Evolutionary conservation across 2,888 invertebrate genomes (phyloP).

Genomic region (Nymphalis polychloros): DNA sequence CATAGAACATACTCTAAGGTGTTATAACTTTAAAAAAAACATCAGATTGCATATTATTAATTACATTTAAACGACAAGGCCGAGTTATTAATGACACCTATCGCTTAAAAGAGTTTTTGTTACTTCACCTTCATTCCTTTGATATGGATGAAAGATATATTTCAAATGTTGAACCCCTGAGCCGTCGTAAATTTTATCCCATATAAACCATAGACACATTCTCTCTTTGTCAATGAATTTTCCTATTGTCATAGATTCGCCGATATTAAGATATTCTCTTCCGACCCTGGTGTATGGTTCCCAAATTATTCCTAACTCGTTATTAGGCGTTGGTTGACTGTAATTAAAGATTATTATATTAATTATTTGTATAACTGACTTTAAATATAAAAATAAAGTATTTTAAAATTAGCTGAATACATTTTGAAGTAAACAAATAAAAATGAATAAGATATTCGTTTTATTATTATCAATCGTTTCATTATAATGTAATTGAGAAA

Average conservation of each 20-base stretch:
- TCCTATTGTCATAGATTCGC: conserved; percentile 51
- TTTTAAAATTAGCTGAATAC: no score
- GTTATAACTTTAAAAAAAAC: no score
- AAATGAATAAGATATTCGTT: no score
- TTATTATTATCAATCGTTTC: no score
- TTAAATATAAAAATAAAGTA: no score
- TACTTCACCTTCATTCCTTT: neutral
- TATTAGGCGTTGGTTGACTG: conserved; percentile 59
- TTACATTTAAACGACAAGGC: no score
- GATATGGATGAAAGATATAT: neutral
- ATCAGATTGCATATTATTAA: no score
- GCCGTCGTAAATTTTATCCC: conserved; percentile 60
- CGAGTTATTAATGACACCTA: no score
- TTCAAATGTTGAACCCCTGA: conserved; percentile 39
- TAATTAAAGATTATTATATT: conserved; percentile 10
- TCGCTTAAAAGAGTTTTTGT: neutral
- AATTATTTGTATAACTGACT: no score
- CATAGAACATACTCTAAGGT: no score
- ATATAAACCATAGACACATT: conserved; percentile 69
- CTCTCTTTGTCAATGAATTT: conserved; percentile 54
- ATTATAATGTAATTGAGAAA: no score
- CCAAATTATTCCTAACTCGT: conserved; percentile 56
- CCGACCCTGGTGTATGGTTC: conserved; percentile 48
- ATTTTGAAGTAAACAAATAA: no score
- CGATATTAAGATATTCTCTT: conserved; percentile 61